phyloP scores from a whole-genome alignment of 2,888 invertebrate genomes.

The Bembecia ichneumoniformis region DNA sequence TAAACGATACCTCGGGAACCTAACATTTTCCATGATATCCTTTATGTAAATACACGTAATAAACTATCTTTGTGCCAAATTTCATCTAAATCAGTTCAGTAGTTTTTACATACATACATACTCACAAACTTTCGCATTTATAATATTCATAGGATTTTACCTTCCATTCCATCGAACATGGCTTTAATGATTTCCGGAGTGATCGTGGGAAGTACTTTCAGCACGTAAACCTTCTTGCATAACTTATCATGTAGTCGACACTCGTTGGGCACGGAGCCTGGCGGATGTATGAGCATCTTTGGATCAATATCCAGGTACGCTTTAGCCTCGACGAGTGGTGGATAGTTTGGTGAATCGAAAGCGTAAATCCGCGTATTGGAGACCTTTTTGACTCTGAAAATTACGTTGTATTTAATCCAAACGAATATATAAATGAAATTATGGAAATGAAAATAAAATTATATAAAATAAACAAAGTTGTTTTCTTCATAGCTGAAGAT shows the following conservation, averaged over 20 bases:
- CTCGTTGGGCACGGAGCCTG: slow-evolving; percentile 58
- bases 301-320: slow-evolving; percentile 81
- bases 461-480: too few species aligned
- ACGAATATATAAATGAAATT: too few species aligned
- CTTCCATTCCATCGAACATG: slow-evolving; percentile 79
- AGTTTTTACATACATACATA: too few species aligned
- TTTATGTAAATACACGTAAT: too few species aligned
- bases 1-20: too few species aligned
- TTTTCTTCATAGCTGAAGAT: not conserved
- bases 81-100: too few species aligned
- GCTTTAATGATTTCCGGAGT: slow-evolving; percentile 81
- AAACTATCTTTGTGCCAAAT: too few species aligned
- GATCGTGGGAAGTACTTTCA: slow-evolving; percentile 93
- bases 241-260: slow-evolving; percentile 82
- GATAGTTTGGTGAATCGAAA: slow-evolving; percentile 89
- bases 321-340: slow-evolving; percentile 78
- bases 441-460: too few species aligned
- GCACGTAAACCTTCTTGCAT: slow-evolving; percentile 86
- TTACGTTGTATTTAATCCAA: not conserved
- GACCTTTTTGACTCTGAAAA: slow-evolving; percentile 79
- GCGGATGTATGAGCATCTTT: slow-evolving; percentile 52
- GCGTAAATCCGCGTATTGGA: slow-evolving; percentile 84
- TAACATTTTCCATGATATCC: too few species aligned
- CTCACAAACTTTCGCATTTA: too few species aligned
- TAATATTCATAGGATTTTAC: too few species aligned